These are phyloP conservation scores for Meda fulgida DNA, from an alignment of 2,797 vertebrate species.

Conservation along the genomic window DNA sequence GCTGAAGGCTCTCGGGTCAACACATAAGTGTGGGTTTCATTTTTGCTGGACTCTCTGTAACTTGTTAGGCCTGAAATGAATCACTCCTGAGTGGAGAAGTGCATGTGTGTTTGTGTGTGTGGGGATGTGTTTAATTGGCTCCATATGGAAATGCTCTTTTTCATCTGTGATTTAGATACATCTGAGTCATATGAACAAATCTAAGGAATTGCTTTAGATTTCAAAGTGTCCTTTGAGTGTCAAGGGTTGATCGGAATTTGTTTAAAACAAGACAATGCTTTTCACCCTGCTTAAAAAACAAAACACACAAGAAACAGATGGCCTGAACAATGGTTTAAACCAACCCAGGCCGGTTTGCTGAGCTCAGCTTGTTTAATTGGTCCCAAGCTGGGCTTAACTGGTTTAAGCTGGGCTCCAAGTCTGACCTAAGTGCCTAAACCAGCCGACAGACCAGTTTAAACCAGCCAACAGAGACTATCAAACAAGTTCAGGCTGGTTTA, in stretches of 20 bases:
- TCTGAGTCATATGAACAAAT: conserved; percentile 22
- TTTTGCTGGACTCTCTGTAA: not conserved
- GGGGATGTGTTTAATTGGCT: conserved; percentile 35
- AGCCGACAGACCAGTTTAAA: not conserved
- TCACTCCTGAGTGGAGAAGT: conserved; percentile 28
- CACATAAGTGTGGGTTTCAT: conserved; percentile 4
- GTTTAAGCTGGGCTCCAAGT: no score
- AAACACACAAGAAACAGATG: not conserved
- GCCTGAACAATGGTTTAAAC: not conserved
- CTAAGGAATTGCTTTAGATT: not conserved
- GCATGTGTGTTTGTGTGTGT: not conserved
- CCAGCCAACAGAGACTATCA: not conserved
- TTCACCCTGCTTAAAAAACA: not conserved
- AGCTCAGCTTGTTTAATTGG: not conserved
- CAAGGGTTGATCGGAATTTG: not conserved
- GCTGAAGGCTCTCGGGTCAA: conserved; percentile 29
- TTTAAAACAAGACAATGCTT: not conserved
- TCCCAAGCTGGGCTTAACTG: not conserved
- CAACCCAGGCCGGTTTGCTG: not conserved
- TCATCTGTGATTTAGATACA: not conserved
- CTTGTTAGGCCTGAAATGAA: conserved; percentile 28
- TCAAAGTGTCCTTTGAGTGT: not conserved
- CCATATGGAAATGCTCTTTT: conserved; percentile 36
- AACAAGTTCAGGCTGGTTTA: not conserved
- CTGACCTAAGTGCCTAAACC: no score